Evolutionary conservation across 1,140 invertebrate genomes (phyloP).

Genomic region (Andrena cerasifolii): DNA sequence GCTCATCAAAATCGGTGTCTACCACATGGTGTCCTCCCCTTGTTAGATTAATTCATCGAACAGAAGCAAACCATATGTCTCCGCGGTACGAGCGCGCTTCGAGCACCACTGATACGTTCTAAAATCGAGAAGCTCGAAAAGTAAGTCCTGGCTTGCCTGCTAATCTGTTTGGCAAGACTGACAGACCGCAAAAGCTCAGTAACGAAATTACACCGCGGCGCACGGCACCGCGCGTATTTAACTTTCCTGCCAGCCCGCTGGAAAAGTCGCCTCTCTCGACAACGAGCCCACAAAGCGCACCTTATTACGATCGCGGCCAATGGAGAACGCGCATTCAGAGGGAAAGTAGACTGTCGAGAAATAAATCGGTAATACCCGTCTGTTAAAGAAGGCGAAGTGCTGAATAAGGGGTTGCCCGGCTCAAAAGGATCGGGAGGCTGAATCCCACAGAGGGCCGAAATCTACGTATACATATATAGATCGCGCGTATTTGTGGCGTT

Average conservation of each 20-base stretch:
- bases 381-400: conserved; percentile 60
- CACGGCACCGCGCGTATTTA: conserved; percentile 3
- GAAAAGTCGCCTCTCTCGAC: conserved; percentile 8
- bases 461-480: conserved; percentile 14
- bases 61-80: too few relatives aligned
- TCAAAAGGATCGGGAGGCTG: conserved; percentile 59
- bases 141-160: too few relatives aligned
- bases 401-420: conserved; percentile 58
- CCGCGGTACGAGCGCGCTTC: too few relatives aligned
- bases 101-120: too few relatives aligned
- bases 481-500: conserved; percentile 41
- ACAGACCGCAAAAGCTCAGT: neutral
- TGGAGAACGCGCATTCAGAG: conserved; percentile 37
- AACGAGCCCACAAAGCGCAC: conserved; percentile 35
- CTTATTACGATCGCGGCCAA: conserved; percentile 39
- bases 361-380: conserved; percentile 62
- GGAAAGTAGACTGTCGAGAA: conserved; percentile 50
- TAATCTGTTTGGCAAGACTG: too few relatives aligned
- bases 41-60: too few relatives aligned
- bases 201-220: too few relatives aligned
- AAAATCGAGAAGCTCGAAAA: too few relatives aligned
- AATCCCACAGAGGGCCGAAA: conserved; percentile 46
- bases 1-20: too few relatives aligned
- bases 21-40: too few relatives aligned
- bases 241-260: conserved; percentile 1